These are phyloP conservation scores for Podocnemis expansa DNA, from an alignment of 2,113 vertebrate species.

Conservation along the genomic window DNA sequence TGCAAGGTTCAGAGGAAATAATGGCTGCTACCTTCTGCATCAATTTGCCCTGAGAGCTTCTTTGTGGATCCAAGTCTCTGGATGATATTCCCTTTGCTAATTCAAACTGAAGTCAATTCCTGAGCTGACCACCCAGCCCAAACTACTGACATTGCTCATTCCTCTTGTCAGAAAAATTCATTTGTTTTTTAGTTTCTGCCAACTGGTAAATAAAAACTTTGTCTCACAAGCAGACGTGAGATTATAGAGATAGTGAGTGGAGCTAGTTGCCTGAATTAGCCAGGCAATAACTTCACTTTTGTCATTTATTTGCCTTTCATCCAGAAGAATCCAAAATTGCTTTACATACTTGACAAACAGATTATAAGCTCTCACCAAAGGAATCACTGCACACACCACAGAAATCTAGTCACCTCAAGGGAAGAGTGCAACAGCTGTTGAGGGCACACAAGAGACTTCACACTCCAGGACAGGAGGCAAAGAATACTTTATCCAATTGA, in stretches of 20 bases:
- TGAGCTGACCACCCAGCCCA: slow-evolving; percentile 45
- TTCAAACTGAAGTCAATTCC: slow-evolving; percentile 69
- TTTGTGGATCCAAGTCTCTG: slow-evolving; percentile 43
- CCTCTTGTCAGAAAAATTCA: slow-evolving; percentile 30
- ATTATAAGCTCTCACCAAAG: not conserved
- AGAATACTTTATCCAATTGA: accelerated
- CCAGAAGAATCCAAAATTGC: slow-evolving; percentile 70
- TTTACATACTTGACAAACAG: slow-evolving; percentile 59
- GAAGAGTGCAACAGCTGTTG: not conserved
- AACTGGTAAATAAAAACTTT: slow-evolving; percentile 62
- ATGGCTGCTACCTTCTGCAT: accelerated
- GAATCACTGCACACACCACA: not conserved
- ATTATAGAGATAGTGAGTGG: slow-evolving; percentile 56
- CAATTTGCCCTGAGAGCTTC: not conserved
- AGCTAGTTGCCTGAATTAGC: slow-evolving; percentile 53
- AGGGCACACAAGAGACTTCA: accelerated
- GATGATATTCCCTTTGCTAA: slow-evolving; percentile 53
- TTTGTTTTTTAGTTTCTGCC: slow-evolving; percentile 49
- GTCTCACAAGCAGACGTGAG: slow-evolving; percentile 65
- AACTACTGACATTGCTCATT: slow-evolving; percentile 63
- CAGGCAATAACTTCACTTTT: slow-evolving; percentile 69
- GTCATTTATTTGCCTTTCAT: slow-evolving; percentile 74
- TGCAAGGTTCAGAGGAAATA: not conserved
- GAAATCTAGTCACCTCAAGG: accelerated
- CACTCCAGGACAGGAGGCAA: accelerated